phyloP scores from a whole-genome alignment of 2,888 invertebrate genomes.

The Caradrina kadenii region DNA sequence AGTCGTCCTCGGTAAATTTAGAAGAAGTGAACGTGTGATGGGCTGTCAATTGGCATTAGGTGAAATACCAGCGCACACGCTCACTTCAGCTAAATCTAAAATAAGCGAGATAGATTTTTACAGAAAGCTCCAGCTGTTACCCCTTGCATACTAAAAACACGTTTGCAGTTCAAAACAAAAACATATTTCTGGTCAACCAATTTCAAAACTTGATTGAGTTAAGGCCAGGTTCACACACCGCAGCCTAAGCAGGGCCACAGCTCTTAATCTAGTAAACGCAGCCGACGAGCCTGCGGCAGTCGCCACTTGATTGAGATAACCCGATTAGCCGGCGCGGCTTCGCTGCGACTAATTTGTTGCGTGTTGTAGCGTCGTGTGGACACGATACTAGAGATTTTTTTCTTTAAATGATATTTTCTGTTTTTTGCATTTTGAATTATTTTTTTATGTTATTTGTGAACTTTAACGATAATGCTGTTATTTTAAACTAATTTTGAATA shows the following conservation, averaged over 20 bases:
- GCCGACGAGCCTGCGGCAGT: conserved; percentile 43
- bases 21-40: too few relatives aligned
- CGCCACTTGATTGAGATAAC: conserved; percentile 65
- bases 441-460: too few relatives aligned
- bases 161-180: background rate
- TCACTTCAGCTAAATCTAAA: too few relatives aligned
- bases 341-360: conserved; percentile 62
- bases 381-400: background rate
- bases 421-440: background rate
- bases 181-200: conserved; percentile 8
- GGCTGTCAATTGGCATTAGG: too few relatives aligned
- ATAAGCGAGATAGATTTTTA: too few relatives aligned
- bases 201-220: conserved; percentile 39
- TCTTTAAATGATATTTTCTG: background rate
- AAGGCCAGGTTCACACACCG: conserved; percentile 22
- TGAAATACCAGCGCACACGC: too few relatives aligned
- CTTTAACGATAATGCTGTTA: too few relatives aligned
- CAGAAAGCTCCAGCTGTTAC: too few relatives aligned
- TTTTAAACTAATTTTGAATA: too few relatives aligned
- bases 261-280: conserved; percentile 51
- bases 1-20: too few relatives aligned
- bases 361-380: conserved; percentile 48
- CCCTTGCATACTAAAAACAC: background rate
- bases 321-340: conserved; percentile 60
- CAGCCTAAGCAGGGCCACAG: conserved; percentile 28